Evolutionary conservation across 2,113 vertebrate genomes (phyloP).

Genomic region (Tragelaphus scriptus): DNA sequence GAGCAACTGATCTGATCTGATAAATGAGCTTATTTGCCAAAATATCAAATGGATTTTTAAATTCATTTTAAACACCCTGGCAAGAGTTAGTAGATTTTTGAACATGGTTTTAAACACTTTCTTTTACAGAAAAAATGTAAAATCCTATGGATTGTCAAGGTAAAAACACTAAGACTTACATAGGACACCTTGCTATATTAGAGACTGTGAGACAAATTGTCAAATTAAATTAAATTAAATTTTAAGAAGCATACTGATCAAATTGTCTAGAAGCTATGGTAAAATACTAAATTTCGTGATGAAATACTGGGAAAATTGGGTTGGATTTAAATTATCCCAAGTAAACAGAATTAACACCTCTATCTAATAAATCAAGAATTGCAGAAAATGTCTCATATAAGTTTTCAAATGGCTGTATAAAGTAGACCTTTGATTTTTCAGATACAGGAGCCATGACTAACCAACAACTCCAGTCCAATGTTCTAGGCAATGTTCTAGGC

Average conservation of each 20-base stretch:
- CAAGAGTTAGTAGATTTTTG: slow-evolving; percentile 55
- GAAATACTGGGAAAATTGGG: background rate
- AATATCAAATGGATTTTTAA: slow-evolving; percentile 64
- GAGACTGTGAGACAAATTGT: slow-evolving; percentile 11
- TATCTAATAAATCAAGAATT: background rate
- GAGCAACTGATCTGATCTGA: no score
- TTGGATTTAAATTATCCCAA: background rate
- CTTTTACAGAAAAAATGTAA: slow-evolving; percentile 66
- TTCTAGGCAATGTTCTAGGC: background rate
- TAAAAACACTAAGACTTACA: slow-evolving; percentile 25
- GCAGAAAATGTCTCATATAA: background rate
- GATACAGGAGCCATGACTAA: background rate
- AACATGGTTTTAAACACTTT: slow-evolving; percentile 56
- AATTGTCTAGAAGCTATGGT: background rate
- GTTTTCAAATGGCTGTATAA: background rate
- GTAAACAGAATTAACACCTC: slow-evolving; percentile 15
- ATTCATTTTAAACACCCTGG: slow-evolving; percentile 61
- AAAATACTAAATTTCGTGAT: slow-evolving; percentile 9
- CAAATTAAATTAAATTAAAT: background rate
- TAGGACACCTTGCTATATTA: background rate
- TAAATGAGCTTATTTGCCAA: slow-evolving; percentile 65
- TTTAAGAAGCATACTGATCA: slow-evolving; percentile 34
- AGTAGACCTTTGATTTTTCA: background rate
- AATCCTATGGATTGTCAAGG: slow-evolving; percentile 21
- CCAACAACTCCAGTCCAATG: background rate